Evolutionary conservation across 2,113 vertebrate genomes (phyloP).

Genomic region (Daboia siamensis): DNA sequence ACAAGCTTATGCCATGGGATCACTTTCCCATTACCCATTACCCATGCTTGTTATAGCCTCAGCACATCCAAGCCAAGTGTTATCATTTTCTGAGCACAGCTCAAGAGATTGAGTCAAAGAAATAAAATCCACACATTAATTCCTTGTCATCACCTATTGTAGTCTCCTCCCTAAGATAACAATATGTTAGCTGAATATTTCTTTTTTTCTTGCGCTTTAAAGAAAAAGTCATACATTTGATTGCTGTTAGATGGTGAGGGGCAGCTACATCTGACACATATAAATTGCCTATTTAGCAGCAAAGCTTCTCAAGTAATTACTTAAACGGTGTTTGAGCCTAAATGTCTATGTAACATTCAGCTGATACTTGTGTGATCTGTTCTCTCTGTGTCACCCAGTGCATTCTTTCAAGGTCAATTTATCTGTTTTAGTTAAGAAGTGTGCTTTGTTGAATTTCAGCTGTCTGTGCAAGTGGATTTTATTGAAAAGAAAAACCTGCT

Average conservation of each 20-base stretch:
- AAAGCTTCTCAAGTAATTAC: conserved; percentile 34
- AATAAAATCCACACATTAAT: conserved; percentile 29
- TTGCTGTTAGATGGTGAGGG: conserved; percentile 19
- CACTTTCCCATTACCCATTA: conserved; percentile 4
- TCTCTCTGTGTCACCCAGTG: conserved; percentile 12
- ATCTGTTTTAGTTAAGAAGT: conserved; percentile 16
- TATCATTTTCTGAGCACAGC: conserved; percentile 28
- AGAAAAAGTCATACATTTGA: conserved; percentile 29
- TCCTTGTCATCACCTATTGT: conserved; percentile 2
- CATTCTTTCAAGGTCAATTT: conserved; percentile 41
- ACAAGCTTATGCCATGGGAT: not conserved
- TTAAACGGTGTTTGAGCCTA: conserved; percentile 40
- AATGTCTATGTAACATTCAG: conserved; percentile 37
- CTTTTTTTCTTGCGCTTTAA: not conserved
- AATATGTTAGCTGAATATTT: not conserved
- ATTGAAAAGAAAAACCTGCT: not conserved
- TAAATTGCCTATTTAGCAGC: conserved; percentile 47
- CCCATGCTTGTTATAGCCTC: not conserved
- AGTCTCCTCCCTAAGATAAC: not conserved
- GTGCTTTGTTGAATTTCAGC: not conserved
- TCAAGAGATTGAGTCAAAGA: conserved; percentile 28
- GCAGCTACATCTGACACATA: conserved; percentile 38
- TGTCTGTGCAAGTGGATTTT: not conserved
- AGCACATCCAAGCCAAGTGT: conserved; percentile 42
- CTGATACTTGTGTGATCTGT: conserved; percentile 35